phyloP scores from a whole-genome alignment of 1,140 invertebrate genomes.

The Babylonia areolata region DNA sequence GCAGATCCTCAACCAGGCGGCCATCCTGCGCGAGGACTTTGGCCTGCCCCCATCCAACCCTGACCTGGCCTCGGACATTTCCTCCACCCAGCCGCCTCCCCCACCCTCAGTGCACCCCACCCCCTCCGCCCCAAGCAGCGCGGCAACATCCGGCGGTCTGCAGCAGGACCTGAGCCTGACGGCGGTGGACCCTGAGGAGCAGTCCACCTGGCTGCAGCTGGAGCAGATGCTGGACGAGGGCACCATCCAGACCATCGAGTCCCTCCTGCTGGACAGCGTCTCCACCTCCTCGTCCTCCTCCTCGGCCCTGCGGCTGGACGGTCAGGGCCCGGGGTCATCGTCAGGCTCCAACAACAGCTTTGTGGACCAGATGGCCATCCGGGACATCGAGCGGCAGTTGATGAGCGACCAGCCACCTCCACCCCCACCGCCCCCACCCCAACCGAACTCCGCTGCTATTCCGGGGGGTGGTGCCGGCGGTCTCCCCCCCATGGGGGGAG shows the following conservation, averaged over 20 bases:
- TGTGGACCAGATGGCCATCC: slow-evolving; percentile 88
- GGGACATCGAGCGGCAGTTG: slow-evolving; percentile 91
- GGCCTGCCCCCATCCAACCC: slow-evolving; percentile 1
- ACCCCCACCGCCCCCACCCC: slow-evolving; percentile 45
- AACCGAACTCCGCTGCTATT: slow-evolving; percentile 51
- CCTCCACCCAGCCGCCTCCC: slow-evolving; percentile 10
- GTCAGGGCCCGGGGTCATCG: background rate
- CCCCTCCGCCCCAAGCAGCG: slow-evolving; percentile 24
- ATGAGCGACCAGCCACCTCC: slow-evolving; percentile 83
- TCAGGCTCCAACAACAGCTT: background rate
- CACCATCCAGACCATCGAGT: slow-evolving; percentile 30
- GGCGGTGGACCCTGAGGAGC: slow-evolving; percentile 38
- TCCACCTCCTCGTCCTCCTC: background rate
- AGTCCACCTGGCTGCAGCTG: slow-evolving; percentile 40
- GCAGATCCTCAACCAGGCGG: slow-evolving; percentile 70
- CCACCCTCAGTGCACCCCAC: slow-evolving; percentile 14
- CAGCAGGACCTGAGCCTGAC: slow-evolving; percentile 37
- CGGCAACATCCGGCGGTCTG: slow-evolving; percentile 25
- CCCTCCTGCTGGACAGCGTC: slow-evolving; percentile 27
- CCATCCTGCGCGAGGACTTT: slow-evolving; percentile 66
- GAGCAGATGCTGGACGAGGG: slow-evolving; percentile 40
- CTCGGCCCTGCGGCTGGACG: background rate
- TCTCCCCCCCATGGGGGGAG: background rate
- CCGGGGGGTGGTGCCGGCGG: slow-evolving; percentile 27
- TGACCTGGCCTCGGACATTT: background rate